A percentile compares a stretch with the other conserved stretches of the same genome.
Evolutionary conservation across 2,888 invertebrate species (phyloP).

Genomic region (Exephanes ischioxanthus): DNA sequence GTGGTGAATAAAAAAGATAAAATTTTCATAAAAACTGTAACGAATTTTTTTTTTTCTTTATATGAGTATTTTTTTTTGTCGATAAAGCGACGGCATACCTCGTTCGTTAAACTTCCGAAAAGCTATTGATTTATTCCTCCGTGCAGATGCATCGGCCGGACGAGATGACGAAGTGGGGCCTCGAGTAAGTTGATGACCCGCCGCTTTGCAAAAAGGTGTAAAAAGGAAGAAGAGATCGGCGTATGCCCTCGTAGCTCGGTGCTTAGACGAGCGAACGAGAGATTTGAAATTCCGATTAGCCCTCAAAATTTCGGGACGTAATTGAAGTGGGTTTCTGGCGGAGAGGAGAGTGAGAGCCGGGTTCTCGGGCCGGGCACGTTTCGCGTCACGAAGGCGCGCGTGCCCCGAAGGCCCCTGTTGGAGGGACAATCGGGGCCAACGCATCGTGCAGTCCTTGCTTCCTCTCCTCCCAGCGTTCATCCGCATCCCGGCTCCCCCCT

Average conservation of each 20-base stretch:
- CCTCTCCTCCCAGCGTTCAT: slow-evolving; percentile 21
- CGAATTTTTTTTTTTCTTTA: not conserved
- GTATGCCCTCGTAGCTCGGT: slow-evolving; percentile 54
- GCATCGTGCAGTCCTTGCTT: slow-evolving; percentile 53
- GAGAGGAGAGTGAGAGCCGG: slow-evolving; percentile 39
- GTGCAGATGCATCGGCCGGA: slow-evolving; percentile 28
- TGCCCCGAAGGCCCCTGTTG: slow-evolving; percentile 57
- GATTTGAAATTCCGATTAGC: slow-evolving; percentile 69
- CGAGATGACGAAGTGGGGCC: slow-evolving; percentile 17
- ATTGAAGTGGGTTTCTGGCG: slow-evolving; percentile 60
- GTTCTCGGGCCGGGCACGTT: slow-evolving; percentile 29
- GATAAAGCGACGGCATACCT: not conserved
- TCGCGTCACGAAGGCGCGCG: slow-evolving; percentile 64
- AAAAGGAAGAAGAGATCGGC: slow-evolving; percentile 14
- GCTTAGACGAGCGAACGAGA: slow-evolving; percentile 55
- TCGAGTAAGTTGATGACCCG: slow-evolving; percentile 35
- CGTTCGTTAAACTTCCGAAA: slow-evolving; percentile 2
- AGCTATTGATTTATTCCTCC: slow-evolving; percentile 31
- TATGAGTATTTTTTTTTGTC: not conserved
- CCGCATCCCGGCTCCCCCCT: not conserved
- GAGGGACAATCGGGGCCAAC: slow-evolving; percentile 60
- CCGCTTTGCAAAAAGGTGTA: slow-evolving; percentile 27
- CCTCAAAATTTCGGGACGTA: slow-evolving; percentile 57
- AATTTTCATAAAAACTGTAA: not conserved
- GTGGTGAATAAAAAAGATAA: not conserved